phyloP scores from a whole-genome alignment of 2,797 vertebrate genomes.

The Benthosema pterotum region DNA sequence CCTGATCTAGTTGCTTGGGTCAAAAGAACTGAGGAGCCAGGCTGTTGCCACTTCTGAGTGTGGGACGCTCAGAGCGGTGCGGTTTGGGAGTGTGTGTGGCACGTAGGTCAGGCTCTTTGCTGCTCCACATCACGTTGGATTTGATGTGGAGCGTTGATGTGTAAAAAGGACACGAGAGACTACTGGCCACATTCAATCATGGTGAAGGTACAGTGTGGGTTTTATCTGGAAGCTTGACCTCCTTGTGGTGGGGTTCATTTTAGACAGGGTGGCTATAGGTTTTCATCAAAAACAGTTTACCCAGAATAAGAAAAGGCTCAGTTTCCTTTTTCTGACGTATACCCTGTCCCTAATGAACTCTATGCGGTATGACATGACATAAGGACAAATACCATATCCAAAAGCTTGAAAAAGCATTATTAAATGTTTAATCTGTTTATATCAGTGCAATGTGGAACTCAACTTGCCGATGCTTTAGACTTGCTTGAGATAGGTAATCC shows the following conservation, averaged over 20 bases:
- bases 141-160: not conserved
- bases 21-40: constrained; percentile 33
- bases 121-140: constrained; percentile 14
- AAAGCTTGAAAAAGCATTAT: no score
- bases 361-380: no score
- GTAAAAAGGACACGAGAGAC: not conserved
- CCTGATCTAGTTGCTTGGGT: constrained; percentile 41
- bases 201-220: not conserved
- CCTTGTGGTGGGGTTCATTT: not conserved
- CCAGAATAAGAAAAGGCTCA: no score
- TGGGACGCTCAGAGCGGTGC: constrained; percentile 39
- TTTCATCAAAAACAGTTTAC: constrained; percentile 1
- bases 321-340: no score
- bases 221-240: not conserved
- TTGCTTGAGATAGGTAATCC: no score
- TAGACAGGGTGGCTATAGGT: not conserved
- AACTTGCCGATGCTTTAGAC: no score
- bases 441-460: no score
- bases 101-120: not conserved
- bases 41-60: constrained; percentile 46
- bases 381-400: no score
- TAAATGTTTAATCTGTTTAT: no score
- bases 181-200: not conserved
- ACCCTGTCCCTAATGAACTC: no score
- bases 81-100: not conserved